Base-by-base conservation (phyloP, 1,140 invertebrate species). In the Drosophila novamexicana region DNA sequence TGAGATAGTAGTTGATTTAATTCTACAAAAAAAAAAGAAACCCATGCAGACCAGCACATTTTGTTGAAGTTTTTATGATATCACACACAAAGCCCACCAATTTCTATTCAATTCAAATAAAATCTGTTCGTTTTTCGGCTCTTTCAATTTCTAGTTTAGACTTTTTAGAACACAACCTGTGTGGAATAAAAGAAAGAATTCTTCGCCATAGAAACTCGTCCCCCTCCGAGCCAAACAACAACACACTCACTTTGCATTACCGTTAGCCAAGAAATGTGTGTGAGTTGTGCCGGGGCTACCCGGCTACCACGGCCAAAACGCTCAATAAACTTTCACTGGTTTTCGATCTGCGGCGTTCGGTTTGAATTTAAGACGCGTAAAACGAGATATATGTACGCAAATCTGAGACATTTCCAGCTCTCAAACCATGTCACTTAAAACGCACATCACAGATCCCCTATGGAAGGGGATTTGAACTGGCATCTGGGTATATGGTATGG, bases 291-390 rank as follows among this genome's bases (percentile, higher is more conserved):
- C 22, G 22, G 22, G 22, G 22, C 22, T 29, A 29, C 22, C 4
- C 22, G 22, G 4, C 22, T 29, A 29, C 22, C 22, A 29, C 22
- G 4, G 22, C 37, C 44, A 67, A 75, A 75, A 32, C 58, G 61
- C 71, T 81, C 76, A 89, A 89, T 84, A 89, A 89, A 89, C 84
- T 89, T 89, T 89, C 84, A 89, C 84, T 89, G 80, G 77, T 73
- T 86, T 29, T 86, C 82, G 82, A 86, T 83, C 66, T 72, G 73
- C 68, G 49, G 44, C 77, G 62, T 62, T 77, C 18, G 64, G 64
- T 70, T 82, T 62, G 63, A 76, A 79, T 75, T 61, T 65, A 86
- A 79, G 83, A 71, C 68, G 81, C 75, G 78, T 44, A 65, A 80
- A 71, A 59, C 61, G 63, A 53, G 22, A 40, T 56, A 54, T 54